Evolutionary conservation across 2,797 vertebrate species (phyloP), one percentile per base, ranked within the genome.

Genomic region (Bradypus variegatus): DNA sequence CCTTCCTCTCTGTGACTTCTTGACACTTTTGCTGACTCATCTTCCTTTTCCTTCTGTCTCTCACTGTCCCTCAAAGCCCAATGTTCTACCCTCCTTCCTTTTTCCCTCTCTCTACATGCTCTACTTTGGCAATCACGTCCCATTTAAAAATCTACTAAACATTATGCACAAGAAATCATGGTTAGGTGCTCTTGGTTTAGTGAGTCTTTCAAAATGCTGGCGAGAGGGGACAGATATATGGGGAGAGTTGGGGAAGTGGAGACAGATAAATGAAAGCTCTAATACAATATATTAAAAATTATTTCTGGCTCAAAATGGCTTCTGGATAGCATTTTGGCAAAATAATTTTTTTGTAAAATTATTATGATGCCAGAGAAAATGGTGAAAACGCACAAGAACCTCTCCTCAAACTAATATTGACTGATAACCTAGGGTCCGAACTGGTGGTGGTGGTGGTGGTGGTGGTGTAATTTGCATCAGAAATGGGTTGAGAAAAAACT

Each of bases 321-420:
- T 53, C 48, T 21, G 53, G 11, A 89, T 19, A 69, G 50, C 72
- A 45, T 16, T 86, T 27, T 58, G 58, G 58, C 21, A 58, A 58
- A 58, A 80, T 3, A 67, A 23, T 53, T 72, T 90, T 81, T 78
- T 18, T 48, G 62, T 36, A 75, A 80, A 92, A 91, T n/a, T 69
- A 80, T 92, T 48, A 89, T 14, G 27, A 50, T 90, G 58, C 88
- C 58, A 67, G 85, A 84, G 67, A 85, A 85, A 91, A 90, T 62
- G 76, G 33, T 55, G 67, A 79, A 88, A 41, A 58, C 31, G 88
- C 67, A 73, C 14, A 78, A 65, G 8, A 15, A 33, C 36, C 15
- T 91, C 77, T 83, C 36, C 78, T 85, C n/a, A 95, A 67, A 67
- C 36, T 78, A 41, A 60, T 48, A 45, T 2, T n/a, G 45, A 88